Evolutionary conservation across 1,140 invertebrate genomes (phyloP).

Genomic region (Bombus pascuorum): DNA sequence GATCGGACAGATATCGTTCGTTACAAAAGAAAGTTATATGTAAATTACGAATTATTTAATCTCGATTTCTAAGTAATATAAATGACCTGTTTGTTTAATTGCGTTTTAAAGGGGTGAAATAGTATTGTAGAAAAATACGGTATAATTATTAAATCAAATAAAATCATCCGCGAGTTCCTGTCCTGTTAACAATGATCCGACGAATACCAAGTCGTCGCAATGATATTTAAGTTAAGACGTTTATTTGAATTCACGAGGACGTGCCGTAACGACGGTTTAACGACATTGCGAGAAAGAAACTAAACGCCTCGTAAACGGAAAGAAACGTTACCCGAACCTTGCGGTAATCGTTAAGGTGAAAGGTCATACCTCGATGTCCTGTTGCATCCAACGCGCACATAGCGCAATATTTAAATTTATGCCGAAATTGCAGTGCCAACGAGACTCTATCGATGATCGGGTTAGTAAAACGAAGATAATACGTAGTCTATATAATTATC

Average conservation of each 20-base stretch:
- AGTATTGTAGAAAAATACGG: no score
- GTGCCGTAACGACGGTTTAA: background rate
- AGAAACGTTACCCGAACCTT: slow-evolving; percentile 32
- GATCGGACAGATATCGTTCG: background rate
- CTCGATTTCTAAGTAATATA: background rate
- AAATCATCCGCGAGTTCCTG: no score
- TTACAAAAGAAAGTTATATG: background rate
- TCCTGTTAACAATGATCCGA: background rate
- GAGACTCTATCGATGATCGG: background rate
- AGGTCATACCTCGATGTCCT: slow-evolving; percentile 2
- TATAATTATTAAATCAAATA: background rate
- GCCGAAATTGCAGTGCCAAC: background rate
- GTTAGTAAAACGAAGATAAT: background rate
- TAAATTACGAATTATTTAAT: background rate
- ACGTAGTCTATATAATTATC: no score
- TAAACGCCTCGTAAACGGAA: background rate
- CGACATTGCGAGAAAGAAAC: background rate
- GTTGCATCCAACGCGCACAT: background rate
- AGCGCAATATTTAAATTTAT: background rate
- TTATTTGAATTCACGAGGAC: background rate
- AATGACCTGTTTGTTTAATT: background rate
- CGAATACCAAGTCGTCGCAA: background rate
- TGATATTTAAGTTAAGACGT: background rate
- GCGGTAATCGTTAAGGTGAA: slow-evolving; percentile 24
- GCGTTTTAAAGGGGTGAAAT: no score